phyloP scores from a whole-genome alignment of 2,888 invertebrate genomes.

The Mimas tiliae region DNA sequence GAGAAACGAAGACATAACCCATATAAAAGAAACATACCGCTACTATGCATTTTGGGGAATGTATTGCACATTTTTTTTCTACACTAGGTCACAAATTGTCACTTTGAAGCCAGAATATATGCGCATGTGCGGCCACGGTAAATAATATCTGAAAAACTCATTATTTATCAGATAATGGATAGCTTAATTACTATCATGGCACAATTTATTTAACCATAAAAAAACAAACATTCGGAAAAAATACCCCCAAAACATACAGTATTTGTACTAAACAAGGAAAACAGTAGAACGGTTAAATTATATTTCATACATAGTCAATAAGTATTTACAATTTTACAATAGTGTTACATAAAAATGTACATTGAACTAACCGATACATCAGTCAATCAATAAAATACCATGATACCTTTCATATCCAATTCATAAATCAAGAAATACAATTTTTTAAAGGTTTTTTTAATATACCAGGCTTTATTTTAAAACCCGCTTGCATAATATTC shows the following conservation, averaged over 20 bases:
- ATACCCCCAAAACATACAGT: slow-evolving; percentile 62
- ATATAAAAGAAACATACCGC: slow-evolving; percentile 35
- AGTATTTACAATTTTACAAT: slow-evolving; percentile 52
- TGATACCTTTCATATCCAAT: slow-evolving; percentile 36
- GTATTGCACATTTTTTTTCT: slow-evolving; percentile 59
- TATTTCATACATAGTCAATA: slow-evolving; percentile 54
- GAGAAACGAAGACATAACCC: slow-evolving; percentile 36
- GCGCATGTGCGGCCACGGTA: neutral
- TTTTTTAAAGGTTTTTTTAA: neutral
- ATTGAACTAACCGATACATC: slow-evolving; percentile 67
- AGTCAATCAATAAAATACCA: slow-evolving; percentile 69
- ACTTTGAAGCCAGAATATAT: neutral
- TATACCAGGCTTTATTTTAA: neutral
- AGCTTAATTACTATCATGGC: slow-evolving; percentile 50
- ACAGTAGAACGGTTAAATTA: slow-evolving; percentile 50
- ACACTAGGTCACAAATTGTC: slow-evolving; percentile 34
- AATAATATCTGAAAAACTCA: slow-evolving; percentile 4
- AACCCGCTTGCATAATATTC: neutral
- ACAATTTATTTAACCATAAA: slow-evolving; percentile 41
- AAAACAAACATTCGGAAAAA: slow-evolving; percentile 42
- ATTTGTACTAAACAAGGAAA: slow-evolving; percentile 57
- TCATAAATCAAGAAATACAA: slow-evolving; percentile 22
- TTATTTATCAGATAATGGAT: neutral
- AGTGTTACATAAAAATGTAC: slow-evolving; percentile 44
- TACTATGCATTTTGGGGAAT: slow-evolving; percentile 67